Evolutionary conservation across 1,140 invertebrate species (phyloP).

Genomic region (Drosophila ananassae): DNA sequence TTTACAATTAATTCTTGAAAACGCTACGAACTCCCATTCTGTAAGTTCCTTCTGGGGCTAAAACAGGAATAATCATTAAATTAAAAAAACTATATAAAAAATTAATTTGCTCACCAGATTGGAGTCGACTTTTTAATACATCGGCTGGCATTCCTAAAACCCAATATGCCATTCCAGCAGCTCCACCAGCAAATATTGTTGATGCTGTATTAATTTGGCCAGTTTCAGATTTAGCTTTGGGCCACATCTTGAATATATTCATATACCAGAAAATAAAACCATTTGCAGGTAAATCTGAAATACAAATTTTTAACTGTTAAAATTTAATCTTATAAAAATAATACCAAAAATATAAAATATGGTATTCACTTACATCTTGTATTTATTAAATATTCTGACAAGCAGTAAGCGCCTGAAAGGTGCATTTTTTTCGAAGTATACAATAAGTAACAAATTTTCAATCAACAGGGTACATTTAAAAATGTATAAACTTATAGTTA

Average conservation of each 20-base stretch:
- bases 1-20: slow-evolving; percentile 91
- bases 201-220: slow-evolving; percentile 86
- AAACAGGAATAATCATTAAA: slow-evolving; percentile 54
- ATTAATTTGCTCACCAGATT: slow-evolving; percentile 89
- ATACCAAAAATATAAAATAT: background rate
- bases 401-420: no score
- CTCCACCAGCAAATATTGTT: slow-evolving; percentile 97
- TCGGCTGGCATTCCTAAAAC: slow-evolving; percentile 98
- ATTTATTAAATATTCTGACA: no score
- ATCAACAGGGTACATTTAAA: no score
- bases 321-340: background rate
- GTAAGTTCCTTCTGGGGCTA: slow-evolving; percentile 94
- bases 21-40: slow-evolving; percentile 94
- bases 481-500: no score
- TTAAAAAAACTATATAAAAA: background rate
- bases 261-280: slow-evolving; percentile 99
- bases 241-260: slow-evolving; percentile 92
- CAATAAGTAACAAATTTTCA: no score
- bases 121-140: slow-evolving; percentile 98
- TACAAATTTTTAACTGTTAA: background rate
- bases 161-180: slow-evolving; percentile 99
- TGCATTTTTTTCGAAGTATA: no score
- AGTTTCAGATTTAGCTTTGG: slow-evolving; percentile 76
- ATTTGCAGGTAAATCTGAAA: slow-evolving; percentile 86
- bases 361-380: background rate